Evolutionary conservation across 2,113 vertebrate genomes (phyloP).

Genomic region (Paraplagusia blochii): DNA sequence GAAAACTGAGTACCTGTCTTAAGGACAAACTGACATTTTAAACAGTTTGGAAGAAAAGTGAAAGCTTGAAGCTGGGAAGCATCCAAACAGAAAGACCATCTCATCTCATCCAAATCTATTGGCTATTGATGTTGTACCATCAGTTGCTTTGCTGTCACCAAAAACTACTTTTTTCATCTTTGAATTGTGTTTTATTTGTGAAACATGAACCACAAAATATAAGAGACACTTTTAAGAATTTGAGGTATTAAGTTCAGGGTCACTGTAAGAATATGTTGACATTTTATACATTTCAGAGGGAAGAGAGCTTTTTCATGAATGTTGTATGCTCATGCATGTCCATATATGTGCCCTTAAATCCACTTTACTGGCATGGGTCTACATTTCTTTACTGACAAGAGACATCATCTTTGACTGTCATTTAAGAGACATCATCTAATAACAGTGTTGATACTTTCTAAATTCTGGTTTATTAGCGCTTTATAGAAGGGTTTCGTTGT

Average conservation of each 20-base stretch:
- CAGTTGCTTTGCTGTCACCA: constrained; percentile 52
- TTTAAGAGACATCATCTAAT: constrained; percentile 31
- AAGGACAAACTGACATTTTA: constrained; percentile 36
- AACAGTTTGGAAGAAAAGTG: constrained; percentile 21
- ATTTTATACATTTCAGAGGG: constrained; percentile 38
- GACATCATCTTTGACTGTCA: constrained; percentile 35
- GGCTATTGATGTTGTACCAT: constrained; percentile 45
- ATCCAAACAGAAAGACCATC: constrained; percentile 18
- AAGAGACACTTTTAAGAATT: constrained; percentile 27
- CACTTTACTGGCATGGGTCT: constrained; percentile 58
- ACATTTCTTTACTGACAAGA: constrained; percentile 48
- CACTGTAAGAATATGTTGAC: constrained; percentile 62
- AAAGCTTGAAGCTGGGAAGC: neutral
- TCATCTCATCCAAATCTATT: constrained; percentile 32
- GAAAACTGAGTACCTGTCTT: constrained; percentile 14
- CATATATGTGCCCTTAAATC: constrained; percentile 57
- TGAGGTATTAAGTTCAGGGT: constrained; percentile 37
- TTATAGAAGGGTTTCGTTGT: constrained; percentile 21
- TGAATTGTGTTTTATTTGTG: constrained; percentile 53
- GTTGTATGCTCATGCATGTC: constrained; percentile 67
- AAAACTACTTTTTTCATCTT: constrained; percentile 38
- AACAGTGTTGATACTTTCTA: constrained; percentile 38
- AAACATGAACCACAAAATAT: constrained; percentile 38
- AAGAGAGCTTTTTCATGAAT: constrained; percentile 52
- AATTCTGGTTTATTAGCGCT: constrained; percentile 37